Evolutionary conservation across 2,888 invertebrate species (phyloP), one percentile per base, ranked within the genome.

Genomic region (Caenorhabditis sulstoni): DNA sequence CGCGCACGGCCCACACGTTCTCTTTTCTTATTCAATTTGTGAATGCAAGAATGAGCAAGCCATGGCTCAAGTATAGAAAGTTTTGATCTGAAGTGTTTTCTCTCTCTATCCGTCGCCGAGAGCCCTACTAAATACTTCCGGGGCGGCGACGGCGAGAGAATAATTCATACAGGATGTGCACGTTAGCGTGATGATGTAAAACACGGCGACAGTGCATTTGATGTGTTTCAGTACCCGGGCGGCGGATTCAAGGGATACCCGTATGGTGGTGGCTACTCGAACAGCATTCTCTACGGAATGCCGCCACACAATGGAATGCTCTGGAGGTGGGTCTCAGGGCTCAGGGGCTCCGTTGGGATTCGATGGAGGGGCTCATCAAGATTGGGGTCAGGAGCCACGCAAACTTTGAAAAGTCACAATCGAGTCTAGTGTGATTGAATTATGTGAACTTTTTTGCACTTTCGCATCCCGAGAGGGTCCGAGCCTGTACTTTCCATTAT

Each of bases 291-390:
- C 39, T 84, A 84, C 61, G 84, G 86, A 50, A 85, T 86, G 84
- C 86, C 86, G 23, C 86, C 86, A 35, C 83, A 85, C 55, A 85
- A 85, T 59, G 83, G 83, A 23, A 86, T 86, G 86, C 66, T 86
- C 12, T 70, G 81, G 75, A 75, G 84, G 76, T 61, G 8, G n/a
- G 59, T n/a, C 1, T 7, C 39, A 20, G 11, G 29, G 14, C 20
- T 29, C 4, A n/a, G n/a, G n/a, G n/a, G n/a, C n/a, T n/a, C n/a
- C n/a, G n/a, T n/a, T n/a, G n/a, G n/a, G n/a, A n/a, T n/a, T n/a
- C n/a, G n/a, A n/a, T n/a, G n/a, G n/a, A n/a, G n/a, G n/a, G n/a
- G n/a, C n/a, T n/a, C n/a, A n/a, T n/a, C n/a, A n/a, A n/a, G n/a
- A n/a, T n/a, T n/a, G n/a, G n/a, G n/a, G n/a, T n/a, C n/a, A n/a